Evolutionary conservation across 1,140 invertebrate species (phyloP).

Genomic region (Heliconius himera): DNA sequence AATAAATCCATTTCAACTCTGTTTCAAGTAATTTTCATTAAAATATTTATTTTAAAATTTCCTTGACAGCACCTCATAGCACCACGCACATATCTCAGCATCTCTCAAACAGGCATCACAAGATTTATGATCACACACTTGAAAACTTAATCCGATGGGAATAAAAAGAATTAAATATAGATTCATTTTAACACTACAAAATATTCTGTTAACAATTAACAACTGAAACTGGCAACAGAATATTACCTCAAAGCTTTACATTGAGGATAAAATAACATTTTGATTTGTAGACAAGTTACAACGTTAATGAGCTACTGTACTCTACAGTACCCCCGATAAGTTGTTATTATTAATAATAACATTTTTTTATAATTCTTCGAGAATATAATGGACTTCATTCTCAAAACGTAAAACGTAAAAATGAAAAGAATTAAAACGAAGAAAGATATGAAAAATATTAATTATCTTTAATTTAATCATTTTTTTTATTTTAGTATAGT

Average conservation of each 20-base stretch:
- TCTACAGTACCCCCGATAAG: too few relatives aligned
- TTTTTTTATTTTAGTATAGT: too few relatives aligned
- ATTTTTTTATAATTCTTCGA: too few relatives aligned
- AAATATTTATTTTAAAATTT: not conserved
- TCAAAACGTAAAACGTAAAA: too few relatives aligned
- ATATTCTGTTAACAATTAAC: not conserved
- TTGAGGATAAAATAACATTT: not conserved
- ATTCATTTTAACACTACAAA: not conserved
- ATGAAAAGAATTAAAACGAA: too few relatives aligned
- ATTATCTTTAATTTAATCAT: too few relatives aligned
- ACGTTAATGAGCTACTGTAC: not conserved
- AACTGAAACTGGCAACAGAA: not conserved
- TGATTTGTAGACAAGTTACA: not conserved
- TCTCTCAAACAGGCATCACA: conserved; percentile 61
- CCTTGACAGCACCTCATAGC: conserved; percentile 44
- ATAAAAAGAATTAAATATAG: conserved; percentile 20
- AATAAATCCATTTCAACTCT: too few relatives aligned
- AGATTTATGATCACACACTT: conserved; percentile 48
- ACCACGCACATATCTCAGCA: conserved; percentile 57
- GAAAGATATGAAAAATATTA: too few relatives aligned
- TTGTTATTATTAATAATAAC: too few relatives aligned
- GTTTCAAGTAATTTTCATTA: not conserved
- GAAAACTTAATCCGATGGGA: conserved; percentile 19
- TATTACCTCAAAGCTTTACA: not conserved
- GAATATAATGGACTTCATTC: too few relatives aligned